Base-by-base conservation (phyloP, 64 coral and sea anemone species). In the Acropora tenuis region DNA sequence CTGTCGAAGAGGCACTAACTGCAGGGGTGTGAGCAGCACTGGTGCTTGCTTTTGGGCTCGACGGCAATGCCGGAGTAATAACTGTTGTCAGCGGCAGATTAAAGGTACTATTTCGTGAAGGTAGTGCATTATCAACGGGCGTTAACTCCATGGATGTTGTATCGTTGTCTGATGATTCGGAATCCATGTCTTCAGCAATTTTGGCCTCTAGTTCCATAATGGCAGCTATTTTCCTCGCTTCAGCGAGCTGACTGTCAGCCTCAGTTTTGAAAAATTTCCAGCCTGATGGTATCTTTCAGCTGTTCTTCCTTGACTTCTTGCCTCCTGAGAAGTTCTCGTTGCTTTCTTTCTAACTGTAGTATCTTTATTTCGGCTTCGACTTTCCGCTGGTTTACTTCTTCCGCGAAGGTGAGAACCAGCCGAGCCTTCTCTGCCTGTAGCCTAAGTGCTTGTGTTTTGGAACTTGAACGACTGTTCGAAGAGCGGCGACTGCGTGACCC, bases 291-390 rank as follows among this genome's bases (percentile, higher is more conserved):
- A 53, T 47, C 63, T 76, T 88, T 59, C 10, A 88, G 71, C 75
- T 88, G 69, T 75, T 75, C 86, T 88, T 88, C 86, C 52, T 88
- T 48, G 18, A 46, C 46, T 75, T 88, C 74, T 75, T 7, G 72
- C 74, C 44, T 49, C 52, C 46, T 78, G 50, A 53, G 50, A 53
- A 53, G 50, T 53, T 53, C 50, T 53, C 50, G 50, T 53, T 53
- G 50, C 50, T 53, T 53, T 53, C 50, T 53, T 53, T 53, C 1
- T 53, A 53, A 53, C 50, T 53, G 5, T 53, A 53, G 50, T 53
- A 53, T 53, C 50, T 53, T 53, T 53, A 53, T 53, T 53, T 53
- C 50, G 9, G 50, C 50, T 53, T 53, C 50, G 50, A 53, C 50
- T 53, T 53, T 53, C 50, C 50, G 50, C 50, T 53, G 50, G 87